Evolutionary conservation across 2,888 invertebrate genomes (phyloP).

Genomic region (Xiphydria camelus): DNA sequence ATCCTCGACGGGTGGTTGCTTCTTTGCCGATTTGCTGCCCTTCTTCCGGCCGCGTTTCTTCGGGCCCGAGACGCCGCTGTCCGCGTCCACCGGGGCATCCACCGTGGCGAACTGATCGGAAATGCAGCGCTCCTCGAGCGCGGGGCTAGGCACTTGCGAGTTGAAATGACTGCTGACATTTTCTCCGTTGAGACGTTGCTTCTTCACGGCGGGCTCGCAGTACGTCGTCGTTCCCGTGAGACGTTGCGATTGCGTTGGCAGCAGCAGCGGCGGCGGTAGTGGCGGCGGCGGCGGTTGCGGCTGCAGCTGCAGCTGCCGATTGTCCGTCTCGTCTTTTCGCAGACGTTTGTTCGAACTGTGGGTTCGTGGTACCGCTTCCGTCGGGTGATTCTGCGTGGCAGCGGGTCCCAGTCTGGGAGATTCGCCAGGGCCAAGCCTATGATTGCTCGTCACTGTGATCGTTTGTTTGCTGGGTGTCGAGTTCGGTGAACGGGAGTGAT

Average conservation of each 20-base stretch:
- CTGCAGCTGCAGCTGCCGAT: constrained; percentile 18
- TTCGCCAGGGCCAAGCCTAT: constrained; percentile 38
- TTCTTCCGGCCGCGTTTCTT: constrained; percentile 66
- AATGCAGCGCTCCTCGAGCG: constrained; percentile 47
- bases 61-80: constrained; percentile 47
- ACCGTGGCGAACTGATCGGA: constrained; percentile 42
- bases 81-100: constrained; percentile 18
- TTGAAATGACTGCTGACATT: constrained; percentile 52
- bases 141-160: constrained; percentile 60
- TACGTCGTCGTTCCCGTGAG: constrained; percentile 39
- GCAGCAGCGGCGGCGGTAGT: constrained; percentile 29
- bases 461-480: constrained; percentile 45
- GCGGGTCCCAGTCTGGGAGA: constrained; percentile 38
- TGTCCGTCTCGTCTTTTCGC: constrained; percentile 56
- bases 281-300: constrained; percentile 32
- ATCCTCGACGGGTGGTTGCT: constrained; percentile 58
- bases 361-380: constrained; percentile 60
- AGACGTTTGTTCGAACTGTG: constrained; percentile 62
- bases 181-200: constrained; percentile 60
- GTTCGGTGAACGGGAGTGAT: constrained; percentile 52
- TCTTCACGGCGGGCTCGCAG: constrained; percentile 51
- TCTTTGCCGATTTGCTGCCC: constrained; percentile 62
- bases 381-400: constrained; percentile 49
- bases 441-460: constrained; percentile 42
- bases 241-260: constrained; percentile 50